Evolutionary conservation across 2,113 vertebrate genomes (phyloP), one percentile per base, ranked within the genome.

Genomic region (Himantopus leucocephalus): DNA sequence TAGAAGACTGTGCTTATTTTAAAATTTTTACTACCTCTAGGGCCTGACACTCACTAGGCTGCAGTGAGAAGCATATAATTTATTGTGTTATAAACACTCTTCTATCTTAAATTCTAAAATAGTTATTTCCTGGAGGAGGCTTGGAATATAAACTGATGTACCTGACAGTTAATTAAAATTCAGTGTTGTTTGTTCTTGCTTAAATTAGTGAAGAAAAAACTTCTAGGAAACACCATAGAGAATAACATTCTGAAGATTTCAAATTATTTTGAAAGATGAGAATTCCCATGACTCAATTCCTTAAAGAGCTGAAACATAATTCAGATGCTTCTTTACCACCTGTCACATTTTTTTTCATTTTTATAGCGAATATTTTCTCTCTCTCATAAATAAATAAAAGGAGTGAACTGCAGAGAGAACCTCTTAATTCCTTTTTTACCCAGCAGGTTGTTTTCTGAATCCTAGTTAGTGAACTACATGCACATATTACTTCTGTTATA

Each of bases 141-240:
- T 95, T 91, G 87, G 87, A 95, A 93, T 95, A 85, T 94, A 96
- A 87, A 91, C 89, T 80, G 89, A 30, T 93, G 89, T 97, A 97
- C 97, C 96, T 97, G 97, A 96, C 86, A 95, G 87, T 73, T 96
- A 76, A 96, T 97, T 97, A 95, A 96, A 97, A 97, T 97, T 94
- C 94, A 92, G 96, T 52, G 95, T 80, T 96, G 86, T 97, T 97
- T 97, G 91, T 96, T 95, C 94, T 85, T 95, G 55, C 91, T 80
- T 96, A 92, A 96, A 90, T 93, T 95, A 96, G 86, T 76, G 41
- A 26, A 75, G 68, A 89, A 93, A 93, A 88, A 84, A 47, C 82
- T 96, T 95, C 63, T 64, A 95, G 95, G 96, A 96, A 96, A 97
- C 41, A 96, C 91, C 84, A 52, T 23, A 52, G 87, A 95, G 91